Percentiles rank a stretch among this genome's conserved stretches.
Conservation (phyloP, 1,140 invertebrate genomes). For the Matsumurasca onukii region DNA sequence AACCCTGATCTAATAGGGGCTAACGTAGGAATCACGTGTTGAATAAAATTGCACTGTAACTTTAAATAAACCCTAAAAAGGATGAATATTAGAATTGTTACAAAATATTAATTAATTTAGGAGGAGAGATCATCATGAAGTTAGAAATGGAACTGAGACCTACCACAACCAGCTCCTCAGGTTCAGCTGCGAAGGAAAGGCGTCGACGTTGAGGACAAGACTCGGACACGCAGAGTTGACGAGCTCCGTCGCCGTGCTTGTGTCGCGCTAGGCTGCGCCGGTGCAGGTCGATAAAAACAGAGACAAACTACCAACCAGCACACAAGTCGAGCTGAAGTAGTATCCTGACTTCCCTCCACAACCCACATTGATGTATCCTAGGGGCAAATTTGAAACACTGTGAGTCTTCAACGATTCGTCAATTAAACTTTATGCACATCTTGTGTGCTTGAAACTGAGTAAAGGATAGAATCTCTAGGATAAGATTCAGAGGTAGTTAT, state of each 20-base stretch:
- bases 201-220: slow-evolving; percentile 57
- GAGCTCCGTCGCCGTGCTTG: slow-evolving; percentile 61
- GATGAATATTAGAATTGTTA: too few relatives aligned
- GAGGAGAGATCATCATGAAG: background rate
- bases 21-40: too few relatives aligned
- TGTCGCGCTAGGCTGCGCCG: slow-evolving; percentile 64
- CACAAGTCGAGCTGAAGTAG: slow-evolving; percentile 78
- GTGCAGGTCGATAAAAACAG: slow-evolving; percentile 80
- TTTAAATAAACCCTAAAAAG: too few relatives aligned
- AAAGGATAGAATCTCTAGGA: too few relatives aligned
- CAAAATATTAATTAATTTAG: too few relatives aligned
- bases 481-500: too few relatives aligned
- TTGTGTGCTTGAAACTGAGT: background rate
- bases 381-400: too few relatives aligned
- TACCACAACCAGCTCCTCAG: slow-evolving; percentile 55
- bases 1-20: too few relatives aligned
- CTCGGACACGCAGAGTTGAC: slow-evolving; percentile 57
- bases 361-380: slow-evolving; percentile 76
- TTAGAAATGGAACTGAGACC: slow-evolving; percentile 19
- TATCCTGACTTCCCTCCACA: slow-evolving; percentile 75
- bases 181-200: slow-evolving; percentile 60
- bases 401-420: too few relatives aligned
- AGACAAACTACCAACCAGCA: slow-evolving; percentile 70
- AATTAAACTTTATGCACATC: background rate
- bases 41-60: too few relatives aligned